Percentiles rank a stretch among this genome's conserved stretches.
These are phyloP conservation scores for Unio delphinus DNA, from an alignment of 2,888 invertebrate species.

Conservation along the genomic window DNA sequence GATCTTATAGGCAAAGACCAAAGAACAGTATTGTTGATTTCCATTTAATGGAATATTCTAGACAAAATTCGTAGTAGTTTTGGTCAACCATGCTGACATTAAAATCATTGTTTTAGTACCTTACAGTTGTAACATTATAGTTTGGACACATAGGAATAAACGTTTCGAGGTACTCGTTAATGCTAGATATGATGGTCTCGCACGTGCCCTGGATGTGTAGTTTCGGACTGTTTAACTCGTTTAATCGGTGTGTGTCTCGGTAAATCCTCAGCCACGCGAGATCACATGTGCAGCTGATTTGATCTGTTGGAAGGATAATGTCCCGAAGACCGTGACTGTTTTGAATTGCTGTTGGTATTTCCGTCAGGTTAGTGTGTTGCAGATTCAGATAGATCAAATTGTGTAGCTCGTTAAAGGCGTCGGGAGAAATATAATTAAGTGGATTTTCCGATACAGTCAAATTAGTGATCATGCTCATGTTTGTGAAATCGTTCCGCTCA, in stretches of 20 bases:
- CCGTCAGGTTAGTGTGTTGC: constrained; percentile 14
- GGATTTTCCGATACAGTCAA: constrained; percentile 34
- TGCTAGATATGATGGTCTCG: too few relatives aligned
- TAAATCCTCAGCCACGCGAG: constrained; percentile 39
- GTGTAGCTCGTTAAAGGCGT: constrained; percentile 26
- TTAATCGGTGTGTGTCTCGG: constrained; percentile 5
- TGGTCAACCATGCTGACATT: too few relatives aligned
- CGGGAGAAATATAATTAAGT: constrained; percentile 33
- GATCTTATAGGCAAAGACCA: too few relatives aligned
- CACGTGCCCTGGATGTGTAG: constrained; percentile 20
- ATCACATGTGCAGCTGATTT: constrained; percentile 43
- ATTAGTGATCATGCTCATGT: constrained; percentile 10
- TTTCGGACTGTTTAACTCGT: too few relatives aligned
- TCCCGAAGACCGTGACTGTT: constrained; percentile 14
- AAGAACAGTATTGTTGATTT: too few relatives aligned
- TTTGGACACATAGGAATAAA: too few relatives aligned
- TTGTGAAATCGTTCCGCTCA: constrained; percentile 38
- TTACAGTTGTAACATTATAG: too few relatives aligned
- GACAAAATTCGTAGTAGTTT: too few relatives aligned
- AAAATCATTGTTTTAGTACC: too few relatives aligned
- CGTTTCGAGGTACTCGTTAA: too few relatives aligned
- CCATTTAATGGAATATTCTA: too few relatives aligned
- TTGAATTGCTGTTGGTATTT: constrained; percentile 32
- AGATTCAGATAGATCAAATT: constrained; percentile 18
- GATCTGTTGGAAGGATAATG: constrained; percentile 11